Conservation (phyloP, 2,888 invertebrate genomes). For the Drosophila tanythrix region DNA sequence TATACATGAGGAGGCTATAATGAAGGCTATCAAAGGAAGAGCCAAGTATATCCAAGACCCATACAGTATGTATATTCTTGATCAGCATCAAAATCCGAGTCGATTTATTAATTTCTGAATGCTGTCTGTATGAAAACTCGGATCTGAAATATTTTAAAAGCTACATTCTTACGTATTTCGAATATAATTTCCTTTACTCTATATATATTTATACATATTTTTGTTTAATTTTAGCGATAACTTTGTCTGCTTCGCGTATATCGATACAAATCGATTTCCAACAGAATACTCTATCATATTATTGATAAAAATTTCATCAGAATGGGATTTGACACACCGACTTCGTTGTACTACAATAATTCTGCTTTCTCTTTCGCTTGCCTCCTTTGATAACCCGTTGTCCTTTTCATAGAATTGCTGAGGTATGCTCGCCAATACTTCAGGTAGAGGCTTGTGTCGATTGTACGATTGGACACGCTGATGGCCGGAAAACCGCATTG, state of each 20-base stretch:
- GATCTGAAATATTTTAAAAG: background rate
- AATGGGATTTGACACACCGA: background rate
- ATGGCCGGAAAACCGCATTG: slow-evolving; percentile 75
- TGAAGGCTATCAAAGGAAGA: background rate
- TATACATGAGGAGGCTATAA: background rate
- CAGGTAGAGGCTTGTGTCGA: slow-evolving; percentile 39
- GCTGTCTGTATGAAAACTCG: no score
- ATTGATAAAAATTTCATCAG: background rate
- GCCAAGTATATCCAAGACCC: background rate
- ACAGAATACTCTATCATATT: background rate
- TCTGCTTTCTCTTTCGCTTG: background rate
- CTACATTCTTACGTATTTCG: background rate
- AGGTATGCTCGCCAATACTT: background rate
- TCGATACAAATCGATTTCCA: background rate
- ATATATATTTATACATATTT: background rate
- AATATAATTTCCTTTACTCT: background rate
- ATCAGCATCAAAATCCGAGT: background rate
- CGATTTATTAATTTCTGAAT: background rate
- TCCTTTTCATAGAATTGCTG: background rate
- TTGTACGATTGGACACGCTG: slow-evolving; percentile 64
- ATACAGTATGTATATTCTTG: background rate
- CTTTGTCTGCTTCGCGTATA: background rate
- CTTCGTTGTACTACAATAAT: background rate
- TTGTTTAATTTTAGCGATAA: background rate
- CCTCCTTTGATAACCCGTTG: background rate